phyloP scores from a whole-genome alignment of 2,113 vertebrate genomes.

The Nothoprocta pentlandii region DNA sequence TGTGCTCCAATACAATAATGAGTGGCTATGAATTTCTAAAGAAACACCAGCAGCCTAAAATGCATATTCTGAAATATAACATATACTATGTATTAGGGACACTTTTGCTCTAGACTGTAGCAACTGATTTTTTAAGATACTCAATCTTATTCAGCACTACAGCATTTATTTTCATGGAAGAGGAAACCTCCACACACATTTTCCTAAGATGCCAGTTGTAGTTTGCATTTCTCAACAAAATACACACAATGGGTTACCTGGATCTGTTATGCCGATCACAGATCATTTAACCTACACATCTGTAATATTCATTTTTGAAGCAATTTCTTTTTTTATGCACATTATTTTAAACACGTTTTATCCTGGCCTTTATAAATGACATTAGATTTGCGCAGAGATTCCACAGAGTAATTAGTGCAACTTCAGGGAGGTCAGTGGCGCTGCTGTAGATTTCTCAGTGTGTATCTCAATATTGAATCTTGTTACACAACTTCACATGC shows the following conservation, averaged over 20 bases:
- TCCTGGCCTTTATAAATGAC: neutral
- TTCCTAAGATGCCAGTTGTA: neutral
- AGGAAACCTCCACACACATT: neutral
- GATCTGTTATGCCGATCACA: neutral
- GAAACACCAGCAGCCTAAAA: neutral
- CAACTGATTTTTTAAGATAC: constrained; percentile 4
- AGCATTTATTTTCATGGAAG: constrained; percentile 1
- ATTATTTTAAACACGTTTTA: neutral
- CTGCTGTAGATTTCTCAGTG: neutral
- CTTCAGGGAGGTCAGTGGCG: neutral
- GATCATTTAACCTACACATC: neutral
- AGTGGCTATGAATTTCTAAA: neutral
- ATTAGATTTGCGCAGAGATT: neutral
- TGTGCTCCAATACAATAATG: neutral
- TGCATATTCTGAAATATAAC: neutral
- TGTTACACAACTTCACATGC: rapidly evolving
- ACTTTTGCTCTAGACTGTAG: neutral
- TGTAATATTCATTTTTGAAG: neutral
- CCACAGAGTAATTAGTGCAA: neutral
- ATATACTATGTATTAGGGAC: neutral
- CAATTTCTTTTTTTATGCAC: neutral
- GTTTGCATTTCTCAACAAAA: neutral
- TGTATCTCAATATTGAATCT: neutral
- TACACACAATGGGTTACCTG: neutral
- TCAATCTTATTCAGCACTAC: neutral